Conservation (phyloP, 2,113 vertebrate species). For the Mionectes macconnelli region DNA sequence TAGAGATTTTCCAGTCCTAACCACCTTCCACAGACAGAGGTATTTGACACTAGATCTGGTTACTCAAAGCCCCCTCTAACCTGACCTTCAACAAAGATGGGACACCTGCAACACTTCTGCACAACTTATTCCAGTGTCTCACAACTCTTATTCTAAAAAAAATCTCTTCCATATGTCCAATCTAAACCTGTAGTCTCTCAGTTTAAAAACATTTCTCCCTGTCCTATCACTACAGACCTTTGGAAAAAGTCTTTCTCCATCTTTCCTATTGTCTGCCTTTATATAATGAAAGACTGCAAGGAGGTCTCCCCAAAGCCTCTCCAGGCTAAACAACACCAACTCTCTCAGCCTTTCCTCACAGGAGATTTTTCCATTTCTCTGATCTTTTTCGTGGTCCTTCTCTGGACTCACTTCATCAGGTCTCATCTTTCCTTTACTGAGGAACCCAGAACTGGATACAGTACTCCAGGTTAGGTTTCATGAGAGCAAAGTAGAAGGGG, state of each 20-base stretch:
- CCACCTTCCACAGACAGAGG: neutral
- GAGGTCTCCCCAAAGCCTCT: neutral
- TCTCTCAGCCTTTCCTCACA: neutral
- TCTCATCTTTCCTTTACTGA: neutral
- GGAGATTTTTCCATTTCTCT: neutral
- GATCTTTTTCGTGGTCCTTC: neutral
- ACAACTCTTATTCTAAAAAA: neutral
- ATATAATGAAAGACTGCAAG: neutral
- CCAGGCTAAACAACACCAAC: neutral
- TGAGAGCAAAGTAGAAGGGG: neutral
- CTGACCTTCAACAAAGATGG: neutral
- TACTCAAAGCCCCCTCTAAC: accelerated
- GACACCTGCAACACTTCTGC: neutral
- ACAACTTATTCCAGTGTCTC: neutral
- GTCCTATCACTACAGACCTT: neutral
- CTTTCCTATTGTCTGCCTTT: neutral
- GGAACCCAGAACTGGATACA: neutral
- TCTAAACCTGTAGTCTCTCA: neutral
- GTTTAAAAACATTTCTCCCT: neutral
- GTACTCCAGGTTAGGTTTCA: neutral
- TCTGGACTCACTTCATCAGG: accelerated
- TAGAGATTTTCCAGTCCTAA: neutral
- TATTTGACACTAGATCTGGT: neutral
- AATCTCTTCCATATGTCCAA: neutral
- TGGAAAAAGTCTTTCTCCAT: neutral